Evolutionary conservation across 2,888 invertebrate species (phyloP), one percentile per base, ranked within the genome.

Genomic region (Philereme vetulata): DNA sequence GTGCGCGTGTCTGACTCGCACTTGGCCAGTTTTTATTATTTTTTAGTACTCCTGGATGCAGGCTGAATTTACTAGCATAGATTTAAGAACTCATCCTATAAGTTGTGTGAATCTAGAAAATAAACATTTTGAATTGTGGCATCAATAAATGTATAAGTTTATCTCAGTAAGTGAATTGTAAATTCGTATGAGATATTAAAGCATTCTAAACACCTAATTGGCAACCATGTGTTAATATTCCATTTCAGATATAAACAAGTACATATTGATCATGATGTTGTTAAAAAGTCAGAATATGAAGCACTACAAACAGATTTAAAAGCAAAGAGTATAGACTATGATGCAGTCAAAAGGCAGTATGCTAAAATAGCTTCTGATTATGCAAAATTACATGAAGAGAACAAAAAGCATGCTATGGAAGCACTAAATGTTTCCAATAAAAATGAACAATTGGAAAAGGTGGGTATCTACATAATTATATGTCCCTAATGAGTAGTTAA

Each of bases 301-400:
- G 36, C 48, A 48, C 9, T 58, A 11, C 8, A 52, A 43, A 58
- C 5, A 6, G 9, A 35, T 21, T 33, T 38, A 33, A 32, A 57
- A 3, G 47, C 47, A 7, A 35, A 38, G 34, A 48, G 5, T 44
- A 51, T 42, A 4, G 56, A 61, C n/a, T 53, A 56, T 56, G 49
- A 40, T 35, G 35, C 40, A 32, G 8, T 61, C 8, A 57, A 55
- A 42, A 48, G 51, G 34, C 54, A 57, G 34, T 62, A 32, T 47
- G 46, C 47, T 10, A 54, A 57, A 54, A 35, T 62, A 4, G 62
- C 51, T 47, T 50, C 43, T 35, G 57, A 62, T 38, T 62, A 32
- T 58, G 50, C 51, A 9, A 6, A 45, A 0, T 33, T 57, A 9
- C 35, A 51, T 47, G 40, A 36, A 8, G 51, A 57, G 21, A 57